Conservation (phyloP, 2,113 vertebrate species). For the Nanorana parkeri region DNA sequence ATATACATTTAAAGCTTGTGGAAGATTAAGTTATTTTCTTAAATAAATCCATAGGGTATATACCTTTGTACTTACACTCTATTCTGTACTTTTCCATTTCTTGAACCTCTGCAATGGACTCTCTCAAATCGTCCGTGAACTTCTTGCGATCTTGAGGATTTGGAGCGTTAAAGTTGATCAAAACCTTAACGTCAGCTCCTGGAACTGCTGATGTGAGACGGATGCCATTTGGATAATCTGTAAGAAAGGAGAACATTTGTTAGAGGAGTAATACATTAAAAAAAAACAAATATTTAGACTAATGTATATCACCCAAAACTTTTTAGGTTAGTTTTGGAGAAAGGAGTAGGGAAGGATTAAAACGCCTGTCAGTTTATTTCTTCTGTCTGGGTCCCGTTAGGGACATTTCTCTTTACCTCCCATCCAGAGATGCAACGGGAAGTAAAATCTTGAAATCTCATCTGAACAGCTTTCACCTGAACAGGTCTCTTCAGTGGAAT, state of each 20-base stretch:
- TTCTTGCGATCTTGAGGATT: constrained; percentile 98
- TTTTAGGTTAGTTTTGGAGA: too few species aligned
- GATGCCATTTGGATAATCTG: constrained; percentile 96
- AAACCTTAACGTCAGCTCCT: constrained; percentile 92
- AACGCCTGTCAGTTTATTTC: too few species aligned
- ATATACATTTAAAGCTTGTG: too few species aligned
- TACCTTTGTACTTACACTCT: constrained; percentile 85
- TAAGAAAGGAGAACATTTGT: neutral
- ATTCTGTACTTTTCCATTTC: constrained; percentile 99
- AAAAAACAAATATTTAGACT: too few species aligned
- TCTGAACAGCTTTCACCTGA: too few species aligned
- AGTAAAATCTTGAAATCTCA: too few species aligned
- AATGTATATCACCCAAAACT: too few species aligned
- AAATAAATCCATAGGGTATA: constrained; percentile 14
- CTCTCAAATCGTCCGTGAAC: constrained; percentile 94
- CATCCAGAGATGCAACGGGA: too few species aligned
- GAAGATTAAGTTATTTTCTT: neutral
- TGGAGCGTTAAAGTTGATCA: constrained; percentile 98
- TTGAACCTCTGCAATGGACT: constrained; percentile 94
- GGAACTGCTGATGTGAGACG: constrained; percentile 92
- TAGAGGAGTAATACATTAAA: neutral
- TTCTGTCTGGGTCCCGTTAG: too few species aligned
- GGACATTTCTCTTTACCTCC: too few species aligned
- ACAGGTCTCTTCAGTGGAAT: too few species aligned
- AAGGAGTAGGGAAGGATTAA: too few species aligned